phyloP scores from a whole-genome alignment of 37 sponge, comb jelly and placozoan species.

The Aplysina aerophoba region DNA sequence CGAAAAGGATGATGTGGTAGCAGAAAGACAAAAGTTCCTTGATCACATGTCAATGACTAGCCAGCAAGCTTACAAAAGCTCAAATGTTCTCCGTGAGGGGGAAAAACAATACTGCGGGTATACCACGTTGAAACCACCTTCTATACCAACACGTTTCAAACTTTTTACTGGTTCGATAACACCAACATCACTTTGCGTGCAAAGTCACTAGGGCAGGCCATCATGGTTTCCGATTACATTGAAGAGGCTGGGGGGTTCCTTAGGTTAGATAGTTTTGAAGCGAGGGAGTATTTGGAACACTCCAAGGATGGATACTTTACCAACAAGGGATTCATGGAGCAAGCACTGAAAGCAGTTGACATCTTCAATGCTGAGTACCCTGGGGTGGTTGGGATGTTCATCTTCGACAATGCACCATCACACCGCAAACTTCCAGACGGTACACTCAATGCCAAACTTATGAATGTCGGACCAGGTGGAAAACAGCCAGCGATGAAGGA shows the following conservation, averaged over 20 bases:
- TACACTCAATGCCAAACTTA: slow-evolving; percentile 39
- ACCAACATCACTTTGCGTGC: slow-evolving; percentile 9
- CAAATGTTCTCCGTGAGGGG: neutral
- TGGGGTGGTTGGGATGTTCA: neutral
- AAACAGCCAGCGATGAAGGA: slow-evolving; percentile 53
- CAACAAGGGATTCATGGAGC: neutral
- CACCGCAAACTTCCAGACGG: slow-evolving; percentile 31
- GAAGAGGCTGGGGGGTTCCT: neutral
- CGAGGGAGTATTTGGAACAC: slow-evolving; percentile 4
- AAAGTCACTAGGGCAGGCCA: slow-evolving; percentile 4
- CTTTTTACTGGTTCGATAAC: slow-evolving; percentile 11
- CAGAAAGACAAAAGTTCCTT: neutral
- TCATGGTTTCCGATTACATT: slow-evolving; percentile 6
- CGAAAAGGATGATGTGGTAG: neutral
- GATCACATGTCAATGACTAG: neutral
- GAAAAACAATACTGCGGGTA: slow-evolving; percentile 11
- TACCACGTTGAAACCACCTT: slow-evolving; percentile 15
- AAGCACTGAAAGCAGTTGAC: slow-evolving; percentile 11
- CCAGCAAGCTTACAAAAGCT: neutral
- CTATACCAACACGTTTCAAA: slow-evolving; percentile 4
- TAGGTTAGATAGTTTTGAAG: neutral
- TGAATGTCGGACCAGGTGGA: slow-evolving; percentile 71
- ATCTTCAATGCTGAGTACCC: slow-evolving; percentile 21
- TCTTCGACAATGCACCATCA: slow-evolving; percentile 18
- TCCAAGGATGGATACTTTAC: slow-evolving; percentile 1